A percentile compares a stretch with the other conserved stretches of the same genome.
These are phyloP conservation scores for Eleutherodactylus coqui DNA, from an alignment of 2,797 vertebrate species.

Conservation along the genomic window DNA sequence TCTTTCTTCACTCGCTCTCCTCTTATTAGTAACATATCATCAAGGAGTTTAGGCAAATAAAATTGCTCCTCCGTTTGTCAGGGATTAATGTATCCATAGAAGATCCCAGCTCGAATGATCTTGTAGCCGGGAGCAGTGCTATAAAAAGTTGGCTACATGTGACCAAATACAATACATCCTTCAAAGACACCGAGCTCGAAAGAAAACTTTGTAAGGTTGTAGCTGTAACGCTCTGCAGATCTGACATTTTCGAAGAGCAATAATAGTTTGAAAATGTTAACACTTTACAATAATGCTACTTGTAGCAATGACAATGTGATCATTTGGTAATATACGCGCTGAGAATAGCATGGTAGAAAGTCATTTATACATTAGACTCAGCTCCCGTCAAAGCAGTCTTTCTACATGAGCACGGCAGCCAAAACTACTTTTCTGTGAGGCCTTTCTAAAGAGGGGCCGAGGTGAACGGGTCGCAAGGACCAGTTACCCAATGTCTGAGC, in stretches of 20 bases:
- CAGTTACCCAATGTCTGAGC: slow-evolving; percentile 41
- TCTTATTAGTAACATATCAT: neutral
- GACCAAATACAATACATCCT: neutral
- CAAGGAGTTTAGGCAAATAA: slow-evolving; percentile 11
- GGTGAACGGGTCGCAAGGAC: slow-evolving; percentile 45
- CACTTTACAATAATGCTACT: slow-evolving; percentile 4
- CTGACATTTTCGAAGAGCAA: neutral
- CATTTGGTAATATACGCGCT: neutral
- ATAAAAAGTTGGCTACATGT: neutral
- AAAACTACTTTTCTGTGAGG: neutral
- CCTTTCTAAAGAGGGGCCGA: neutral
- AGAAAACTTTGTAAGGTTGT: neutral
- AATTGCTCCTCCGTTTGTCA: neutral
- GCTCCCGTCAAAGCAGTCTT: neutral
- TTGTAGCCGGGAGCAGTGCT: neutral
- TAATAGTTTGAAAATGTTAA: neutral
- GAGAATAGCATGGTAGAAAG: neutral
- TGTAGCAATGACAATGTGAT: slow-evolving; percentile 14
- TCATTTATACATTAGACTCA: neutral
- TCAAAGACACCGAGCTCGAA: neutral
- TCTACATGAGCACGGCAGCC: neutral
- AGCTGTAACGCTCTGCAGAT: slow-evolving; percentile 8
- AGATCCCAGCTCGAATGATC: neutral
- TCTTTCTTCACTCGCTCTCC: neutral
- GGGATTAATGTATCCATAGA: neutral